phyloP scores from a whole-genome alignment of 2,797 vertebrate species.

The Schizopygopsis malacanthus region DNA sequence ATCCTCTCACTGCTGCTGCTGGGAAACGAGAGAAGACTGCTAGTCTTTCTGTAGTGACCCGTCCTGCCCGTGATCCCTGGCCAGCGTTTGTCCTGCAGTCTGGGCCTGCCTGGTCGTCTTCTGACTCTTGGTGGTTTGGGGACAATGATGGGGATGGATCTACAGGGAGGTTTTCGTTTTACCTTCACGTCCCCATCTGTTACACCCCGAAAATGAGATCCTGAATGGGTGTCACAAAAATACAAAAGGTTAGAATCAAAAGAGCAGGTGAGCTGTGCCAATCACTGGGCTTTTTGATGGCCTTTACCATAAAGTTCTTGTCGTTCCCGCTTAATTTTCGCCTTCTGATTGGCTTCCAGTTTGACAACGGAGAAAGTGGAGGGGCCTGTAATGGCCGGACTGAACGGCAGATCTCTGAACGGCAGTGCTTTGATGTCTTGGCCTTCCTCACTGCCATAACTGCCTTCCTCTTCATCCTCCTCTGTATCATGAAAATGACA shows the following conservation, averaged over 20 bases:
- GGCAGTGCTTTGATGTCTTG: conserved; percentile 73
- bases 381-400: conserved; percentile 81
- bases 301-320: conserved; percentile 89
- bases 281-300: not conserved
- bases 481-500: conserved; percentile 41
- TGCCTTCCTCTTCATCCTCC: conserved; percentile 82
- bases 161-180: conserved; percentile 82
- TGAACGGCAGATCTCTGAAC: conserved; percentile 76
- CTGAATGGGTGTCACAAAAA: conserved; percentile 60
- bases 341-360: conserved; percentile 97
- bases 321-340: conserved; percentile 94
- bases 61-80: conserved; percentile 68
- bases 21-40: conserved; percentile 72
- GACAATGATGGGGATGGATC: conserved; percentile 66
- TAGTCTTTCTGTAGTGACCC: conserved; percentile 72
- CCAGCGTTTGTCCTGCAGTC: conserved; percentile 81
- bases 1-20: conserved; percentile 79
- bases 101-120: conserved; percentile 76
- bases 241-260: not conserved
- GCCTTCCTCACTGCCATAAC: conserved; percentile 86
- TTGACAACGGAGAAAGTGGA: conserved; percentile 94
- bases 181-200: conserved; percentile 92
- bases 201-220: conserved; percentile 72
- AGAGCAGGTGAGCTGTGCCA: not conserved
- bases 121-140: conserved; percentile 70